These are phyloP conservation scores for Dicycla oo DNA, from an alignment of 2,888 invertebrate genomes.

Conservation along the genomic window DNA sequence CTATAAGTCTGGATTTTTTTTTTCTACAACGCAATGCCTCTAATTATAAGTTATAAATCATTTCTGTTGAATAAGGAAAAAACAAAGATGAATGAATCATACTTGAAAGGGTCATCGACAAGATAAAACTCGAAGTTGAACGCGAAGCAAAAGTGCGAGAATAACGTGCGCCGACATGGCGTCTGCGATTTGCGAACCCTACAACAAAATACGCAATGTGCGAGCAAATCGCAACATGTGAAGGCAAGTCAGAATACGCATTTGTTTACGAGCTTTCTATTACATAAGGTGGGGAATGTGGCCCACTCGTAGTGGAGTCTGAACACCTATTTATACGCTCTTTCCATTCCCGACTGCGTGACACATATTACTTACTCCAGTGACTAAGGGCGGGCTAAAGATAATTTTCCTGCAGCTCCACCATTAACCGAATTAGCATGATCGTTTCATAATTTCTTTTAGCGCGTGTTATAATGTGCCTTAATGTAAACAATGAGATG, in stretches of 20 bases:
- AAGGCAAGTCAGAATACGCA: slow-evolving; percentile 70
- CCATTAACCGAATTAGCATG: slow-evolving; percentile 63
- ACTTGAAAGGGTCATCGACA: slow-evolving; percentile 56
- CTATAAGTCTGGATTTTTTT: slow-evolving; percentile 2
- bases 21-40: neutral
- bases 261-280: slow-evolving; percentile 85
- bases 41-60: slow-evolving; percentile 8
- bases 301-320: slow-evolving; percentile 77
- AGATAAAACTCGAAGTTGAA: slow-evolving; percentile 27
- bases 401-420: slow-evolving; percentile 74
- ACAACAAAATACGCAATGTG: slow-evolving; percentile 68
- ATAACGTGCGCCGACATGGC: slow-evolving; percentile 39
- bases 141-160: slow-evolving; percentile 30
- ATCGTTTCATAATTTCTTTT: slow-evolving; percentile 54
- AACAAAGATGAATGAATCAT: slow-evolving; percentile 46
- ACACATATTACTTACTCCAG: slow-evolving; percentile 83
- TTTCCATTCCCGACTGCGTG: slow-evolving; percentile 84
- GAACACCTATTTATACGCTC: slow-evolving; percentile 84
- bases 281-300: slow-evolving; percentile 82
- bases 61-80: slow-evolving; percentile 50
- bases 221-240: slow-evolving; percentile 67
- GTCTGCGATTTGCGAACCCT: slow-evolving; percentile 61
- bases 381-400: slow-evolving; percentile 82
- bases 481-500: slow-evolving; percentile 50
- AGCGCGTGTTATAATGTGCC: slow-evolving; percentile 43